phyloP scores from a whole-genome alignment of 2,113 vertebrate species.

The Hassar affinis region DNA sequence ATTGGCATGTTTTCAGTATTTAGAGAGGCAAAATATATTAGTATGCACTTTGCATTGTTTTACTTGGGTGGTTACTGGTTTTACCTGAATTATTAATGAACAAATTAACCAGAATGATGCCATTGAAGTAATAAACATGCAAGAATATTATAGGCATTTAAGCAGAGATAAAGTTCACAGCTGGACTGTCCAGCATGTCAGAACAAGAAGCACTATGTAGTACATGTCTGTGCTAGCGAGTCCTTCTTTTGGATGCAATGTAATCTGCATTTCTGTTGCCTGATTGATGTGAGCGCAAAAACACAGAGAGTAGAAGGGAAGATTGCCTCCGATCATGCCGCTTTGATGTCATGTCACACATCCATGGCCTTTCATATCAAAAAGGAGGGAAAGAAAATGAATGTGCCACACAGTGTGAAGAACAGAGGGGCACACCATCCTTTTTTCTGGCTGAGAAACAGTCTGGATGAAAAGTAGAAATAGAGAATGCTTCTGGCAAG shows the following conservation, averaged over 20 bases:
- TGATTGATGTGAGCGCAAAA: conserved; percentile 42
- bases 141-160: neutral
- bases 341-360: conserved; percentile 53
- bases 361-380: conserved; percentile 34
- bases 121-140: conserved; percentile 20
- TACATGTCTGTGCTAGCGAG: conserved; percentile 24
- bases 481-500: conserved; percentile 2
- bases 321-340: conserved; percentile 42
- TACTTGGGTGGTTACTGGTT: conserved; percentile 4
- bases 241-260: conserved; percentile 36
- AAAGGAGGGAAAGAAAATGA: conserved; percentile 32
- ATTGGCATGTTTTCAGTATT: neutral
- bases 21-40: neutral
- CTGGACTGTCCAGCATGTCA: conserved; percentile 25
- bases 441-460: conserved; percentile 13
- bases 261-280: conserved; percentile 29
- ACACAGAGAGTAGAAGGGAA: conserved; percentile 20
- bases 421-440: conserved; percentile 20
- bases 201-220: conserved; percentile 21
- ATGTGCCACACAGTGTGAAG: conserved; percentile 27
- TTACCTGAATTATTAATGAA: conserved; percentile 39
- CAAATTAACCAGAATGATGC: neutral
- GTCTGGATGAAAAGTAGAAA: conserved; percentile 36
- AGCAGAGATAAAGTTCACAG: conserved; percentile 37
- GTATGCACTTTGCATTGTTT: conserved; percentile 15